Evolutionary conservation across 2,888 invertebrate genomes (phyloP).

Genomic region (Amblyjoppa proteus): DNA sequence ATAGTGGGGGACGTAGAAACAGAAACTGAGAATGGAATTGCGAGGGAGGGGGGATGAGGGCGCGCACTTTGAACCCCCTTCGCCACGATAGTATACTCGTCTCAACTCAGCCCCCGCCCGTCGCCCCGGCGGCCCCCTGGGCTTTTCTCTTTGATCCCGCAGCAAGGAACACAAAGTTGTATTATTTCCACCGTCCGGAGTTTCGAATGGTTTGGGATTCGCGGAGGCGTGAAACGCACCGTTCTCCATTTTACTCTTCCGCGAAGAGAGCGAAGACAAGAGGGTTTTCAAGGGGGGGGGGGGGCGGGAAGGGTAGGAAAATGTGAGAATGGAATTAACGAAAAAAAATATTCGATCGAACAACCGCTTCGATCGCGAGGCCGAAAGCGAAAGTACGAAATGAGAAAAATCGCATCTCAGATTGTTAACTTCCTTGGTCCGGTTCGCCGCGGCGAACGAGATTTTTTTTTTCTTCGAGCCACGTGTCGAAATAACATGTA

Average conservation of each 20-base stretch:
- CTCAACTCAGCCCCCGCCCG: slow-evolving; percentile 33
- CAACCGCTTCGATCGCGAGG: no score
- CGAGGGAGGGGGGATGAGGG: slow-evolving; percentile 5
- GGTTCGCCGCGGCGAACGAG: no score
- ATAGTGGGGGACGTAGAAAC: slow-evolving; percentile 27
- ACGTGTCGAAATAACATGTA: no score
- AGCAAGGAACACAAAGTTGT: slow-evolving; percentile 82
- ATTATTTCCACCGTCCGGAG: slow-evolving; percentile 81
- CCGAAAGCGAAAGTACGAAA: no score
- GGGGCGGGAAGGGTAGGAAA: slow-evolving; percentile 47
- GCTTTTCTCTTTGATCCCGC: slow-evolving; percentile 80
- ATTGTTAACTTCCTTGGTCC: no score
- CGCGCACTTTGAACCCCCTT: slow-evolving; percentile 49
- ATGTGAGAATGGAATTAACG: slow-evolving; percentile 1
- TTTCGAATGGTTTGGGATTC: slow-evolving; percentile 81
- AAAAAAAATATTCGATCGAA: no score
- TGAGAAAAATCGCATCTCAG: no score
- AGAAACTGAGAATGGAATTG: slow-evolving; percentile 43
- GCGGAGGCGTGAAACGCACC: slow-evolving; percentile 80
- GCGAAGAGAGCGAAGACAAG: slow-evolving; percentile 27
- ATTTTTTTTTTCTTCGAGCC: no score
- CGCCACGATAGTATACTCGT: slow-evolving; percentile 44
- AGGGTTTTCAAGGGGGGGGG: slow-evolving; percentile 53
- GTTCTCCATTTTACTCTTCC: slow-evolving; percentile 71
- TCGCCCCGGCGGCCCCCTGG: slow-evolving; percentile 30